Base-by-base conservation (phyloP, 2,797 vertebrate genomes). In the Hydrophis major region DNA sequence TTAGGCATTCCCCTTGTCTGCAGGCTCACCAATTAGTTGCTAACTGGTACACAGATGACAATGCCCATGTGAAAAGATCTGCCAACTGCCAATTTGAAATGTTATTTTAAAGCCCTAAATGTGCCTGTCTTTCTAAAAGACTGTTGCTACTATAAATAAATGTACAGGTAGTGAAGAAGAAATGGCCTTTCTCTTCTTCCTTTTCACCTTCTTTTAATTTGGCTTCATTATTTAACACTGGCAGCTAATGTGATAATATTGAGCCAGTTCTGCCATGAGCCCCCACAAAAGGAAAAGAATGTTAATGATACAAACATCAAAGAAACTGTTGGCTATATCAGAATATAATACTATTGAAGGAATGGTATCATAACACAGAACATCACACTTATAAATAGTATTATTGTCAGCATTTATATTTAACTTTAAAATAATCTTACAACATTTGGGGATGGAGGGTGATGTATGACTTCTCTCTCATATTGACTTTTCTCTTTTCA, bases 241-340 rank as follows among this genome's bases (percentile, higher is more conserved):
- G 95, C 89, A 93, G 88, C 42, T 91, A 89, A 56, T 5, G 25
- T 1, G 0, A 55, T 56, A 92, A 91, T 87, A 74, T 14, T 32
- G 0, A 32, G 47, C 37, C 25, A 11, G 56, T 89, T 78, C 93
- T 91, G 92, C 74, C 86, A 53, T 56, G 94, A 95, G 94, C 86
- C 6, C n/a, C n/a, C 14, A 50, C 6, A 74, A n/a, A 8, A 32
- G 66, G 89, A 74, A 63, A 97, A 93, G 97, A 97, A 97, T 97
- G 96, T 96, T 97, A 98, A 94, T 94, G 95, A 97, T 94, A 96
- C 83, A 93, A 97, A 97, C 42, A 22, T 66, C 90, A 88, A 61
- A 89, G 16, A 92, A 95, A 90, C 83, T 90, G 66, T 90, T 87
- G 94, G 92, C 4, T 53, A 90, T 92, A 95, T 94, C 83, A 90